phyloP scores from a whole-genome alignment of 2,888 invertebrate genomes.

The Agrypnus murinus region DNA sequence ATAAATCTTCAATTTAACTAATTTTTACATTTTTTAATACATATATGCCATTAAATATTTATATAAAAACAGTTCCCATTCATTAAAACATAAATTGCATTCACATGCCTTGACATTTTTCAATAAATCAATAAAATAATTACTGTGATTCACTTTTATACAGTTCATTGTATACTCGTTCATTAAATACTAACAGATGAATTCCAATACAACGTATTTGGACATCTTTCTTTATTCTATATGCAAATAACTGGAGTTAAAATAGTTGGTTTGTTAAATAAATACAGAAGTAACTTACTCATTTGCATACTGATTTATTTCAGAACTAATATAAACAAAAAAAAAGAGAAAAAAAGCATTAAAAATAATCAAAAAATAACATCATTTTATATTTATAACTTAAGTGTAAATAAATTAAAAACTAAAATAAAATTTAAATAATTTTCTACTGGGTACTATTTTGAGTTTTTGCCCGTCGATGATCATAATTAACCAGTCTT shows the following conservation, averaged over 20 bases:
- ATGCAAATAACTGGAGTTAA: background rate
- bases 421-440: slow-evolving; percentile 11
- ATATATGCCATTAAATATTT: background rate
- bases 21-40: slow-evolving; percentile 1
- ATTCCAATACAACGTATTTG: background rate
- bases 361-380: slow-evolving; percentile 32
- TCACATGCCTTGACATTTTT: background rate
- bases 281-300: slow-evolving; percentile 2
- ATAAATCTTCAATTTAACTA: background rate
- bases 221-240: background rate
- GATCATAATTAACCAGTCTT: slow-evolving; percentile 97
- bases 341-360: slow-evolving; percentile 5
- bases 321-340: background rate
- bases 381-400: slow-evolving; percentile 28
- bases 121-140: background rate
- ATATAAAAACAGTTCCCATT: background rate
- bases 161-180: background rate
- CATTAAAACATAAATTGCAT: background rate
- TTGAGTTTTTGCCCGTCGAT: slow-evolving; percentile 78
- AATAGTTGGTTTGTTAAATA: too few species aligned
- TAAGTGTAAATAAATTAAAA: slow-evolving; percentile 37
- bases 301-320: slow-evolving; percentile 19
- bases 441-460: slow-evolving; percentile 32
- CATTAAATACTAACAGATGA: background rate
- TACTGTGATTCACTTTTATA: background rate